Conservation (phyloP, 2,797 vertebrate genomes). For the Graptemys geographica region DNA sequence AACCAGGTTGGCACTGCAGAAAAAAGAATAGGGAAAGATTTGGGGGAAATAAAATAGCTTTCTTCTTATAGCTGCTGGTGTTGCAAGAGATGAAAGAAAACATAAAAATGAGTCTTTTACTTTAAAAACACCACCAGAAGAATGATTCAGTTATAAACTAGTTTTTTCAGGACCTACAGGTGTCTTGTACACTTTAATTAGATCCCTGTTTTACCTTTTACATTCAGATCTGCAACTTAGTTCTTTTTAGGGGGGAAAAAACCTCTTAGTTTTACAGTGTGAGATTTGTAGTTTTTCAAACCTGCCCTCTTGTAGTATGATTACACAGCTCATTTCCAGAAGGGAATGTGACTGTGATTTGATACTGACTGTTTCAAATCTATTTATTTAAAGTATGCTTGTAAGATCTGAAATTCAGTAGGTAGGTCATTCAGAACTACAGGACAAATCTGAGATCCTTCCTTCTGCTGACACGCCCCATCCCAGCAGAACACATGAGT, state of each 20-base stretch:
- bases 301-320: conserved; percentile 7
- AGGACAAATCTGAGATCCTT: conserved; percentile 30
- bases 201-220: conserved; percentile 55
- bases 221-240: conserved; percentile 48
- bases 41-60: conserved; percentile 20
- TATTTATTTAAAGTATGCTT: not conserved
- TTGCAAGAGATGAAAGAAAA: conserved; percentile 60
- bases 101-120: conserved; percentile 38
- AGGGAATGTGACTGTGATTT: conserved; percentile 31
- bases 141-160: conserved; percentile 51
- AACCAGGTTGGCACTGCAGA: not conserved
- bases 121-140: conserved; percentile 57
- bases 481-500: not conserved
- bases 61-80: conserved; percentile 31
- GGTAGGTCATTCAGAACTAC: not conserved
- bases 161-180: conserved; percentile 59
- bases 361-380: conserved; percentile 45
- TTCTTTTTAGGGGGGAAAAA: conserved; percentile 45
- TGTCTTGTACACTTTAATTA: conserved; percentile 70
- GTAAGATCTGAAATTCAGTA: conserved; percentile 2
- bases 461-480: not conserved
- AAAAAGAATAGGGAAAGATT: not conserved
- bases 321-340: conserved; percentile 60
- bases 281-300: conserved; percentile 24
- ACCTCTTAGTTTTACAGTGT: conserved; percentile 21